These are phyloP conservation scores for Sinocyclocheilus anshuiensis DNA, from an alignment of 2,113 vertebrate genomes.

Conservation along the genomic window DNA sequence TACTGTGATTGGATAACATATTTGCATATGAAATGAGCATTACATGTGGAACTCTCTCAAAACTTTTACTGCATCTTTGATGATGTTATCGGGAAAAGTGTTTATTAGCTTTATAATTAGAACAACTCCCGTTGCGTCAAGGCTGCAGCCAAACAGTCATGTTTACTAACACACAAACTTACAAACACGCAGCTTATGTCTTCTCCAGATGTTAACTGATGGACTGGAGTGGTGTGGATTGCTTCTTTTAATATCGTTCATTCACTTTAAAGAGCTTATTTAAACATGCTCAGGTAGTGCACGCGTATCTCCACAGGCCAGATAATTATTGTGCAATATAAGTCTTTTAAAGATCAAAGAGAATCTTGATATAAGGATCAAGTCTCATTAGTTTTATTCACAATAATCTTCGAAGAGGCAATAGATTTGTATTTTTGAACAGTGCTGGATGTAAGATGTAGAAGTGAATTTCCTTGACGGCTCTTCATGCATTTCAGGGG, in stretches of 20 bases:
- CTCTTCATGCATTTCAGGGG: constrained; percentile 80
- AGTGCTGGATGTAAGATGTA: not conserved
- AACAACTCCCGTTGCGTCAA: too few relatives aligned
- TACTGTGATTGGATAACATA: too few relatives aligned
- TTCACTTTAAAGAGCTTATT: constrained; percentile 3
- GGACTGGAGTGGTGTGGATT: too few relatives aligned
- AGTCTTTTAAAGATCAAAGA: constrained; percentile 43
- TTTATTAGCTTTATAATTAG: too few relatives aligned
- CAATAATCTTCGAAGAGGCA: constrained; percentile 35
- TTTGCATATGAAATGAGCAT: too few relatives aligned
- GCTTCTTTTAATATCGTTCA: constrained; percentile 11
- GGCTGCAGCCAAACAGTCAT: too few relatives aligned
- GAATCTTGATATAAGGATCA: constrained; percentile 28
- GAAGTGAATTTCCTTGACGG: constrained; percentile 31
- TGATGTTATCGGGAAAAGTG: too few relatives aligned
- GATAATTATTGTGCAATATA: not conserved
- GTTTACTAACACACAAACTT: too few relatives aligned
- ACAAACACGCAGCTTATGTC: too few relatives aligned
- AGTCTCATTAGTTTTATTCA: constrained; percentile 29
- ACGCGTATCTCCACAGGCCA: not conserved
- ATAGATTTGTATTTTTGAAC: constrained; percentile 34
- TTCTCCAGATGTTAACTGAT: too few relatives aligned
- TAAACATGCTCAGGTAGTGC: not conserved
- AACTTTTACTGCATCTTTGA: too few relatives aligned
- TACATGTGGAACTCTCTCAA: too few relatives aligned